phyloP scores from a whole-genome alignment of 1,140 invertebrate genomes.

The Drusus annulatus region DNA sequence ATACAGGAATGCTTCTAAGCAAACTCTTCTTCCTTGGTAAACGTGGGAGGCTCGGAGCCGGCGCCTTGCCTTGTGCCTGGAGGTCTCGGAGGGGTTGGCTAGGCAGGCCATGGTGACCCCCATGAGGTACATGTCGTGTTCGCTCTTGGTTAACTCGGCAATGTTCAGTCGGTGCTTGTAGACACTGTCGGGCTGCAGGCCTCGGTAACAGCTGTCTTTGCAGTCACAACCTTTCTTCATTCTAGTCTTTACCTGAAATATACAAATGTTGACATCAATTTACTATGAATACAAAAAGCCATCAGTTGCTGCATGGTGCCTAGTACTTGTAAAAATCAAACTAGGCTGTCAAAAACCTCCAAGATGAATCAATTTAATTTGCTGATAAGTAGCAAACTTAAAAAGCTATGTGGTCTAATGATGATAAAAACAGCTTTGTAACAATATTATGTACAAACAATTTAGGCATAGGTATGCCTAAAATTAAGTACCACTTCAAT shows the following conservation, averaged over 20 bases:
- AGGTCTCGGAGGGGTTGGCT: constrained; percentile 81
- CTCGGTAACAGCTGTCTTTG: constrained; percentile 82
- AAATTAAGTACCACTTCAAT: no score
- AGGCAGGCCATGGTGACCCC: constrained; percentile 86
- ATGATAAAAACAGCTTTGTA: no score
- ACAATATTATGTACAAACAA: no score
- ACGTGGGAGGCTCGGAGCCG: constrained; percentile 82
- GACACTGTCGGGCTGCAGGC: constrained; percentile 80
- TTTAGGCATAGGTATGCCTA: no score
- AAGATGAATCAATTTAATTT: no score
- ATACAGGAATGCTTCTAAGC: constrained; percentile 84
- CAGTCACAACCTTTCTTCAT: constrained; percentile 83
- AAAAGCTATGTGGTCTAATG: no score
- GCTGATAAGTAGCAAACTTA: no score
- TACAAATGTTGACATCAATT: no score
- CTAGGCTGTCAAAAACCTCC: no score
- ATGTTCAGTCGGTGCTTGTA: constrained; percentile 84
- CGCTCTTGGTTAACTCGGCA: constrained; percentile 83
- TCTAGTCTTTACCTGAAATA: constrained; percentile 76
- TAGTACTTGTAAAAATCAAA: no score
- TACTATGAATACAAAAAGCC: no score
- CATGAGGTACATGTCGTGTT: constrained; percentile 85
- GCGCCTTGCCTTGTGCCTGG: constrained; percentile 80
- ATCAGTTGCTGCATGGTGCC: no score
- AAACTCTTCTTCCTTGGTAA: constrained; percentile 83